Base-by-base conservation (phyloP, 2,797 vertebrate species). In the Aulostomus chinensis region DNA sequence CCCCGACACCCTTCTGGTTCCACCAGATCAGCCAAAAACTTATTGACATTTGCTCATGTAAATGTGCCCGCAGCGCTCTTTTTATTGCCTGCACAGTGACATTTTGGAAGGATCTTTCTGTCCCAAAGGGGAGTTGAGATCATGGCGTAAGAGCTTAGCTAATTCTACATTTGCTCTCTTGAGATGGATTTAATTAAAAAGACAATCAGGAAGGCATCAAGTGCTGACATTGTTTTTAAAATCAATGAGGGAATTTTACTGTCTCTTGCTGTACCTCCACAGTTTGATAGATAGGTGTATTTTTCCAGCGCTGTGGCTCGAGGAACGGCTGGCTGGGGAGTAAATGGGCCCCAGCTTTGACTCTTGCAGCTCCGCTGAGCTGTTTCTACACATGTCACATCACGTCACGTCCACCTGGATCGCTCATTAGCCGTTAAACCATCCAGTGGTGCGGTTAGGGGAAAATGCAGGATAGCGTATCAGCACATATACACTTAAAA, bases 11-110 rank as follows among this genome's bases (percentile, higher is more conserved):
- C 2, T 42, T 62, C 11, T 38, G 32, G 52, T 76, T 67, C 55
- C 36, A 1, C 38, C 4, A 43, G 58, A 36, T 42, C 55, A 21
- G 40, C 55, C 53, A 54, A 37, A 33, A 49, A 34, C 52, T 50
- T 68, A 54, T 79, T 87, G 84, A 86, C 85, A 87, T 88, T 87
- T 87, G 66, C 69, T 79, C 76, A 82, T 78, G 72, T 77, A 84
- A 86, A 89, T 89, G 46, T 29, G 45, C 58, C 68, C 53, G 71
- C 64, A 31, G 73, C 43, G 26, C 63, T 56, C 73, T 75, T 75
- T 82, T n/a, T 76, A 81, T 79, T 72, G 67, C 68, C 55, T 57
- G 60, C 58, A 29, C 78, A 1, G 67, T 86, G 84, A 87, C 84
- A 86, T 86, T 87, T 82, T 68, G 55, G 58, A 71, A 29, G 73